A percentile compares a stretch with the other conserved stretches of the same genome.
These are phyloP conservation scores for Drosophila sp. DNA, from an alignment of 1,140 invertebrate species.

Conservation along the genomic window DNA sequence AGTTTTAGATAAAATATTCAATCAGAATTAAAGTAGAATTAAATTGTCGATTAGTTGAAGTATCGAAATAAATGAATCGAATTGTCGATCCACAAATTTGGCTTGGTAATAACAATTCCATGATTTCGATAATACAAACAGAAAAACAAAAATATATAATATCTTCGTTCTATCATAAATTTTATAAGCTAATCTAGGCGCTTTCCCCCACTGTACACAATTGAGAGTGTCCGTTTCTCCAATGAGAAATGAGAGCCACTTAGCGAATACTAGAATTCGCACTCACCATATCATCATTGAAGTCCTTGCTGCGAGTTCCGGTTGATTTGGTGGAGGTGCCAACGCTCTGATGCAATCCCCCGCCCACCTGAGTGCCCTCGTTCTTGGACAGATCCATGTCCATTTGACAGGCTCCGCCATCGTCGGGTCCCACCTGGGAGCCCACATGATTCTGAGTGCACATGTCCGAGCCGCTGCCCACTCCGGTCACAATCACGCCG, in stretches of 20 bases:
- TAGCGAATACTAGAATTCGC: background rate
- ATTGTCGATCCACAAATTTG: too few relatives aligned
- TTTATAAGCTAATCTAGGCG: too few relatives aligned
- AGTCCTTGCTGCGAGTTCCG: conserved; percentile 86
- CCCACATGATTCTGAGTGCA: conserved; percentile 86
- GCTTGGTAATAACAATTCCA: too few relatives aligned
- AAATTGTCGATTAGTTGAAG: too few relatives aligned
- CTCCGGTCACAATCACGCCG: conserved; percentile 73
- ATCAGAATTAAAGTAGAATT: too few relatives aligned
- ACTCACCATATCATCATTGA: conserved; percentile 83
- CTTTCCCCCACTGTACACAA: too few relatives aligned
- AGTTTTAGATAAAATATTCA: too few relatives aligned
- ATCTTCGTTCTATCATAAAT: too few relatives aligned
- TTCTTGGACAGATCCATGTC: conserved; percentile 88
- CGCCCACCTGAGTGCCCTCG: conserved; percentile 92
- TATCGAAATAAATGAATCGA: too few relatives aligned
- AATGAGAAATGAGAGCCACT: background rate
- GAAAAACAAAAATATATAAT: conserved; percentile 24
- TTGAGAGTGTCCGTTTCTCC: background rate
- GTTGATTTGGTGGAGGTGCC: conserved; percentile 86
- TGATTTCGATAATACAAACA: too few relatives aligned
- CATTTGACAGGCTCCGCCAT: conserved; percentile 75
- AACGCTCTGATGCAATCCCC: conserved; percentile 86
- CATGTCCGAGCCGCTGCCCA: conserved; percentile 72
- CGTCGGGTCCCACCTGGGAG: conserved; percentile 83